Evolutionary conservation across 2,797 vertebrate genomes (phyloP).

Genomic region (Enoplosus armatus): DNA sequence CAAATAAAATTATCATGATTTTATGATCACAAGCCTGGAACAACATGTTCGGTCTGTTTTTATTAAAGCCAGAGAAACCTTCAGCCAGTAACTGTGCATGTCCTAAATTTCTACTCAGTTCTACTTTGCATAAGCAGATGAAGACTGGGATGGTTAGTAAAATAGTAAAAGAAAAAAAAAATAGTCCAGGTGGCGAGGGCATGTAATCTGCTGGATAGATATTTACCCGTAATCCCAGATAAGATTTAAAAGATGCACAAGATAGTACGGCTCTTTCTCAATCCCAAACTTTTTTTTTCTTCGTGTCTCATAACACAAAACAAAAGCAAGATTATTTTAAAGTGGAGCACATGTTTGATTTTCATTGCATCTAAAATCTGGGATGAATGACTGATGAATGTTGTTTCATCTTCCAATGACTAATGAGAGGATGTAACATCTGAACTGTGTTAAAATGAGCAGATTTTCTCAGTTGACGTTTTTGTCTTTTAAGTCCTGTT

Average conservation of each 20-base stretch:
- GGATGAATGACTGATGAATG: conserved; percentile 18
- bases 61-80: background rate
- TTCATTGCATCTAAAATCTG: conserved; percentile 15
- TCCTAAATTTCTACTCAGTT: background rate
- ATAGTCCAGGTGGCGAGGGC: background rate
- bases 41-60: conserved; percentile 4
- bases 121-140: background rate
- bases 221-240: conserved; percentile 14
- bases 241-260: conserved; percentile 12
- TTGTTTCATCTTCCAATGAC: conserved; percentile 26
- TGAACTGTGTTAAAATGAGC: conserved; percentile 17
- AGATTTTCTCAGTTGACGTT: background rate
- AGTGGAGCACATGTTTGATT: conserved; percentile 16
- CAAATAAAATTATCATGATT: conserved; percentile 49
- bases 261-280: background rate
- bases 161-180: background rate
- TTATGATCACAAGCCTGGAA: conserved; percentile 44
- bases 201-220: background rate
- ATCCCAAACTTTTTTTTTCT: background rate
- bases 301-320: conserved; percentile 1
- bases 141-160: background rate
- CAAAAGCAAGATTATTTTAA: background rate
- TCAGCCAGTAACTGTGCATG: background rate
- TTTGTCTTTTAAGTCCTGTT: background rate
- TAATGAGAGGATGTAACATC: conserved; percentile 24